These are phyloP conservation scores for Arctocebus calabarensis DNA, from an alignment of 2,797 vertebrate genomes.

Conservation along the genomic window DNA sequence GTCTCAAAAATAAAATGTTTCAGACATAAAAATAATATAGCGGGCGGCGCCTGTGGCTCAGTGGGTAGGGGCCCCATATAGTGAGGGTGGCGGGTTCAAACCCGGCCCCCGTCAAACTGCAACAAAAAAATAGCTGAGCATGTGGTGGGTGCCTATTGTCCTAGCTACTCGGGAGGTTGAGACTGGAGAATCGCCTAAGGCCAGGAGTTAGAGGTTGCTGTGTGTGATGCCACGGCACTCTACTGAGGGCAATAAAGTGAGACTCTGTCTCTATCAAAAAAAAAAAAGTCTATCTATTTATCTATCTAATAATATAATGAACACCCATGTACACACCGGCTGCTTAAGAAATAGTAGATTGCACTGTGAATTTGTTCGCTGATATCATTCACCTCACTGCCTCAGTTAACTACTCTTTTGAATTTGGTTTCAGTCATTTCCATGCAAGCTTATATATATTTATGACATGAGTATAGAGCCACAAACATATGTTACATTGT, in stretches of 20 bases:
- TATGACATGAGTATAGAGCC: not conserved
- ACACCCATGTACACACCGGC: not conserved
- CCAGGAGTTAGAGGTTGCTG: no score
- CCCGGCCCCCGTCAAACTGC: no score
- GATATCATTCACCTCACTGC: not conserved
- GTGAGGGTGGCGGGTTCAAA: no score
- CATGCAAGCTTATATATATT: not conserved
- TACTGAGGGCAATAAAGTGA: no score
- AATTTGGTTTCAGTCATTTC: constrained; percentile 13
- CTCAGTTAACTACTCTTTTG: not conserved
- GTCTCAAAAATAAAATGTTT: not conserved
- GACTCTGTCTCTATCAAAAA: no score
- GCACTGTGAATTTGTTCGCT: not conserved
- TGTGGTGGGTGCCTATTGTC: no score
- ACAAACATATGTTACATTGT: not conserved
- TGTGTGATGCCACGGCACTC: no score
- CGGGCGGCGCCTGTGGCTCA: not conserved
- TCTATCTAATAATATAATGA: not conserved
- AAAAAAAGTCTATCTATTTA: no score
- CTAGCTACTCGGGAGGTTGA: no score
- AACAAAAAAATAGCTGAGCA: no score
- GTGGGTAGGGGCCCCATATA: no score
- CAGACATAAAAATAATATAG: not conserved
- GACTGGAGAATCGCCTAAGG: no score
- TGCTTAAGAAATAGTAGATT: not conserved